phyloP scores from a whole-genome alignment of 2,113 vertebrate genomes.

The Percina caprodes region DNA sequence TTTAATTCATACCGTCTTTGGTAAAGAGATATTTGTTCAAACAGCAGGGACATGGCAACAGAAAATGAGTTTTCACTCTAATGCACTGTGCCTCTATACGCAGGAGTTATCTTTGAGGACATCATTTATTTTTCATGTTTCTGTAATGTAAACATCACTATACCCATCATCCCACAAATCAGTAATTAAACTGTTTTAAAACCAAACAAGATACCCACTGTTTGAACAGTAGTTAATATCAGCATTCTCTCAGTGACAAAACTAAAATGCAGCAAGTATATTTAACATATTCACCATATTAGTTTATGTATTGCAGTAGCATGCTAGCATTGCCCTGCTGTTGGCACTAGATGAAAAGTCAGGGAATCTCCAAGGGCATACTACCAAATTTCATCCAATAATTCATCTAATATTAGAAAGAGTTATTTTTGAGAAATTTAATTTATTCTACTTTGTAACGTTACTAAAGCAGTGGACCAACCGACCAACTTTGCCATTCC shows the following conservation, averaged over 20 bases:
- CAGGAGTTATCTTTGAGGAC: constrained; percentile 5
- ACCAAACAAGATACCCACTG: neutral
- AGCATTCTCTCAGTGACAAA: neutral
- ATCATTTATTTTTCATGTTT: constrained; percentile 42
- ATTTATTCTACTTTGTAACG: neutral
- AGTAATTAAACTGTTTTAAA: neutral
- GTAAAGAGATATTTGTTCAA: constrained; percentile 18
- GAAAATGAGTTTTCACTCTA: constrained; percentile 30
- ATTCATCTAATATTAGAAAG: neutral
- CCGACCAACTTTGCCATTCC: neutral
- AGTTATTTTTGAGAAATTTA: neutral
- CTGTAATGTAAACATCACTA: constrained; percentile 24
- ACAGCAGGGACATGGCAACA: constrained; percentile 8
- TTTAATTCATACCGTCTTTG: constrained; percentile 1
- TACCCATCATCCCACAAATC: neutral
- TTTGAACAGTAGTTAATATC: neutral
- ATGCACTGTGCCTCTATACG: too few relatives aligned
- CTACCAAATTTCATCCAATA: neutral
- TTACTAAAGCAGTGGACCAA: neutral
- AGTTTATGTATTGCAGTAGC: neutral
- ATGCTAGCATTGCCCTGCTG: neutral
- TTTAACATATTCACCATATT: neutral
- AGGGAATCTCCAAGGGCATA: neutral
- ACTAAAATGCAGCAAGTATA: neutral
- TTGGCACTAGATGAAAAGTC: neutral